These are phyloP conservation scores for Chloroceryle amazona DNA, from an alignment of 2,797 vertebrate species.

Conservation along the genomic window DNA sequence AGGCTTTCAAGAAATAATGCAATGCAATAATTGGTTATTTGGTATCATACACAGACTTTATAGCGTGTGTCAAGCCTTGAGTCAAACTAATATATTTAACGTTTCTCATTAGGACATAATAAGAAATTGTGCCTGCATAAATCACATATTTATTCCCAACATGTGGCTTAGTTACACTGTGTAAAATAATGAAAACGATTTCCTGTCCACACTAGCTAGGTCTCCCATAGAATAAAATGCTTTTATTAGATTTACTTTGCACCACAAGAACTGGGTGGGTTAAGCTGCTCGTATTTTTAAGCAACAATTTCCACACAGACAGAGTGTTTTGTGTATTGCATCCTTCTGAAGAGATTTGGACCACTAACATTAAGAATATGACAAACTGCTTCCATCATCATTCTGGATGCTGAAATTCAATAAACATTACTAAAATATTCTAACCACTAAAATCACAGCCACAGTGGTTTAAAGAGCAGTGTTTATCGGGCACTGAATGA, in stretches of 20 bases:
- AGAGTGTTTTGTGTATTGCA: not conserved
- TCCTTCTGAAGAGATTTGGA: slow-evolving; percentile 13
- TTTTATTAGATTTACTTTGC: slow-evolving; percentile 58
- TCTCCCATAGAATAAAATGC: slow-evolving; percentile 28
- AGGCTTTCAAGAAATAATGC: slow-evolving; percentile 53
- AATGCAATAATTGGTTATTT: slow-evolving; percentile 47
- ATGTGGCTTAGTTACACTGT: slow-evolving; percentile 9
- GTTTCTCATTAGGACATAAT: slow-evolving; percentile 55
- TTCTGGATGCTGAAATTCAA: slow-evolving; percentile 24
- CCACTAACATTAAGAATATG: not conserved
- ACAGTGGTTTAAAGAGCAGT: not conserved
- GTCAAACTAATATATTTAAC: slow-evolving; percentile 58
- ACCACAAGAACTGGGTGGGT: slow-evolving; percentile 1
- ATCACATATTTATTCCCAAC: slow-evolving; percentile 49
- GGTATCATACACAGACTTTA: slow-evolving; percentile 13
- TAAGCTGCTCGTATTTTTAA: slow-evolving; percentile 54
- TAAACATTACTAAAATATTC: slow-evolving; percentile 50
- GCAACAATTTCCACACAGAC: not conserved
- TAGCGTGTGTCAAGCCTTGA: slow-evolving; percentile 3
- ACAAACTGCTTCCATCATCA: slow-evolving; percentile 29
- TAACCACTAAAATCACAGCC: slow-evolving; percentile 29
- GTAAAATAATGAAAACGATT: slow-evolving; percentile 45
- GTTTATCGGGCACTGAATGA: slow-evolving; percentile 7
- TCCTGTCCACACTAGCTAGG: slow-evolving; percentile 34
- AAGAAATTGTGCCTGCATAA: slow-evolving; percentile 50